These are phyloP conservation scores for Momotus momota DNA, from an alignment of 2,797 vertebrate genomes.

Conservation along the genomic window DNA sequence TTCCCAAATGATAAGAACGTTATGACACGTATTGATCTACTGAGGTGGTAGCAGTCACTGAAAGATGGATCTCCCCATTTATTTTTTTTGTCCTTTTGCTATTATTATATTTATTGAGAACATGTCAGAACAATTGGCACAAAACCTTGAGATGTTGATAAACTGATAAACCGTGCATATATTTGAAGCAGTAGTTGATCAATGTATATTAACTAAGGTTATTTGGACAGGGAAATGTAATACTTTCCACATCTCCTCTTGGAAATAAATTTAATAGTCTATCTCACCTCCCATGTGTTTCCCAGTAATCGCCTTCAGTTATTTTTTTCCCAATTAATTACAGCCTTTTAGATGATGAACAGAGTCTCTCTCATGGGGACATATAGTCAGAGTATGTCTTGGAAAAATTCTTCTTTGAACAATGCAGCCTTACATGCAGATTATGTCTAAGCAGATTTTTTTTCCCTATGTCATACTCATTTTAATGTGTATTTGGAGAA, in stretches of 20 bases:
- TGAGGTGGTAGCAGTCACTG: not conserved
- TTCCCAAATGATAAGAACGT: constrained; percentile 43
- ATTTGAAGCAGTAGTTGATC: constrained; percentile 45
- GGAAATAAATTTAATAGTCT: constrained; percentile 48
- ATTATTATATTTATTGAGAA: constrained; percentile 59
- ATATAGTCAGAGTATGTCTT: not conserved
- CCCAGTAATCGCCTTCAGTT: constrained; percentile 46
- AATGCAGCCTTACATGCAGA: not conserved
- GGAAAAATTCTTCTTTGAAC: constrained; percentile 16
- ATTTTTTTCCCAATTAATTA: constrained; percentile 72
- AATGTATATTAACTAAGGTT: constrained; percentile 56
- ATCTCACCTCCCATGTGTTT: constrained; percentile 58
- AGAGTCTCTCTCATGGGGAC: not conserved
- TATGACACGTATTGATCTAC: constrained; percentile 64
- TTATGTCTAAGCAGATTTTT: constrained; percentile 32
- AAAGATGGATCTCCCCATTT: constrained; percentile 61
- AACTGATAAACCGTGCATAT: constrained; percentile 32
- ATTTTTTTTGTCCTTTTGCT: constrained; percentile 11
- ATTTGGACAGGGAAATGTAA: constrained; percentile 61
- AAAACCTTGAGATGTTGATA: constrained; percentile 54
- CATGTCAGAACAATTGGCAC: constrained; percentile 28
- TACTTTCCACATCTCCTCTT: constrained; percentile 9
- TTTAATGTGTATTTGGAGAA: not conserved
- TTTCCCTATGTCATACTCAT: not conserved
- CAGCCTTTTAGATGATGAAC: constrained; percentile 68